A percentile compares a stretch with the other conserved stretches of the same genome.
These are phyloP conservation scores for Bucorvus abyssinicus DNA, from an alignment of 2,797 vertebrate genomes.

Conservation along the genomic window DNA sequence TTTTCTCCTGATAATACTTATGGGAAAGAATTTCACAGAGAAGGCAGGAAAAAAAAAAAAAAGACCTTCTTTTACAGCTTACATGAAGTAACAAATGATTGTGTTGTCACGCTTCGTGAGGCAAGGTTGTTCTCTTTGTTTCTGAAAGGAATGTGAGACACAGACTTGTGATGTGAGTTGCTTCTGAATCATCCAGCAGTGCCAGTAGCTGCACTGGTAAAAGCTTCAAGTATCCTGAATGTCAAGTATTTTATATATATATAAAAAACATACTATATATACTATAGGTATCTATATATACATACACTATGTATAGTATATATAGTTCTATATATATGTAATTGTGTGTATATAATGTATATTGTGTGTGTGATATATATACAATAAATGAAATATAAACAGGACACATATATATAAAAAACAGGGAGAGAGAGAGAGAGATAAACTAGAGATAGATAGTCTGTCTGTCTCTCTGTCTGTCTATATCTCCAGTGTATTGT, in stretches of 20 bases:
- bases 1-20: neutral
- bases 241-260: neutral
- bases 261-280: neutral
- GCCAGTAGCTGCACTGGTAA: neutral
- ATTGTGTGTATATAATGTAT: neutral
- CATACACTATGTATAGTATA: neutral
- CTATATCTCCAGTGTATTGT: neutral
- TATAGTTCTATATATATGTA: neutral
- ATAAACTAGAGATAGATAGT: neutral
- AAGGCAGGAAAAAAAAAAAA: neutral
- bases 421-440: neutral
- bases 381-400: neutral
- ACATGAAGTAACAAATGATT: neutral
- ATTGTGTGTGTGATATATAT: neutral
- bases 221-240: neutral
- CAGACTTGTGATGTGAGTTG: neutral
- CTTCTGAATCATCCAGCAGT: neutral
- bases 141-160: neutral
- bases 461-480: accelerated
- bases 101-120: neutral
- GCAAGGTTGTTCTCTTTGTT: neutral
- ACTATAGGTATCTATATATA: too few species aligned
- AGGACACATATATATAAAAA: too few species aligned
- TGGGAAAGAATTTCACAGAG: neutral
- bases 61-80: neutral